Percentiles rank a stretch among this genome's conserved stretches.
Conservation (phyloP, 2,113 vertebrate species). For the Rhinoptilus africanus region DNA sequence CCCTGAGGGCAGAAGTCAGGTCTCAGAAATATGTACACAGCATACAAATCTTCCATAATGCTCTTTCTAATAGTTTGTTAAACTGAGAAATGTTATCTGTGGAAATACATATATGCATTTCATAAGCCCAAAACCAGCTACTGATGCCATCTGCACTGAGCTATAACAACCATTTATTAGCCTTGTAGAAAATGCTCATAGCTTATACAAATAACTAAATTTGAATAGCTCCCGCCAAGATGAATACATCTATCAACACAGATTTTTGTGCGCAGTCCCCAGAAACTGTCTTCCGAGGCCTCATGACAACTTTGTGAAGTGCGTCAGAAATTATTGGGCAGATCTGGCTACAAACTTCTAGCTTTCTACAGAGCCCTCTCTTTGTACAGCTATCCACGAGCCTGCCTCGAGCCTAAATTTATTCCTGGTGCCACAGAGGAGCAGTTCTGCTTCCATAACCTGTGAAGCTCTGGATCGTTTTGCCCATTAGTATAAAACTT, state of each 20-base stretch:
- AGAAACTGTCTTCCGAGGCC: not conserved
- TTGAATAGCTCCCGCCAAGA: not conserved
- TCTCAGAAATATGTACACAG: conserved; percentile 38
- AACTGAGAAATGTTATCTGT: conserved; percentile 16
- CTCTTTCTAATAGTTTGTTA: conserved; percentile 50
- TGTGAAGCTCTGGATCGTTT: not conserved
- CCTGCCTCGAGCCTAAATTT: not conserved
- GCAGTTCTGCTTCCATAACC: not conserved
- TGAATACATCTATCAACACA: not conserved
- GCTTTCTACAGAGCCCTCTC: not conserved
- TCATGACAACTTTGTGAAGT: not conserved
- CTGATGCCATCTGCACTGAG: not conserved
- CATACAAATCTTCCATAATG: conserved; percentile 51
- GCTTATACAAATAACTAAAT: not conserved
- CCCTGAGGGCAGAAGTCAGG: conserved; percentile 50
- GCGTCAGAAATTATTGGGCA: not conserved
- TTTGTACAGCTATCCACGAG: not conserved
- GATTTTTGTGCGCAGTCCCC: not conserved
- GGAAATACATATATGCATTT: conserved; percentile 37
- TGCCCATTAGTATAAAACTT: not conserved
- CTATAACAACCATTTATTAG: not conserved
- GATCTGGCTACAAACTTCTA: not conserved
- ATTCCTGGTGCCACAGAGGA: not conserved
- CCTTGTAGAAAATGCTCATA: not conserved
- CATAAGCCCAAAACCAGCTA: not conserved